Evolutionary conservation across 37 sponge, comb jelly and placozoan genomes (phyloP).

Genomic region (Diacarnus erythraeanus): DNA sequence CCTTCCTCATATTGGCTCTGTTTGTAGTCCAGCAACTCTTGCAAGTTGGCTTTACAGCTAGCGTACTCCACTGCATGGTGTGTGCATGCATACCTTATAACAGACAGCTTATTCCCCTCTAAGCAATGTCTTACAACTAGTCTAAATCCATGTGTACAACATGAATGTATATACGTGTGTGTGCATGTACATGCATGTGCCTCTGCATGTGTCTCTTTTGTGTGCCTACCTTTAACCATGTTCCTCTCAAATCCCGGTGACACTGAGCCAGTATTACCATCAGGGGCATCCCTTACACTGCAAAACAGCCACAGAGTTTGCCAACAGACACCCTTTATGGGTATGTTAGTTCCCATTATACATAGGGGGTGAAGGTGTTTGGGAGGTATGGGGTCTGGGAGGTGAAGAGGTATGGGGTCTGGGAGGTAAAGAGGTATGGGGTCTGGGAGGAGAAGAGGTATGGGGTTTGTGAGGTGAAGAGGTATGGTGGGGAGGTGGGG

Average conservation of each 20-base stretch:
- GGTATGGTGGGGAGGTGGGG: too few species aligned
- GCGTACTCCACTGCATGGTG: constrained; percentile 38
- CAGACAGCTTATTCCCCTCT: constrained; percentile 45
- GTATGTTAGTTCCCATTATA: too few species aligned
- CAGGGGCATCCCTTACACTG: background rate
- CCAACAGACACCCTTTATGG: too few species aligned
- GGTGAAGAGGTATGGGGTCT: too few species aligned
- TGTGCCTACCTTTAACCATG: constrained; percentile 9
- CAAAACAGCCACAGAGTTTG: too few species aligned
- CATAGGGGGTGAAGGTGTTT: too few species aligned
- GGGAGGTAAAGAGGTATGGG: background rate
- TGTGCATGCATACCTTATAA: too few species aligned
- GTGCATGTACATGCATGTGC: constrained; percentile 5
- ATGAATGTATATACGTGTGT: background rate
- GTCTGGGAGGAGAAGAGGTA: background rate
- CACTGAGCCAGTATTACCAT: background rate
- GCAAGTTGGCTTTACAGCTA: constrained; percentile 41
- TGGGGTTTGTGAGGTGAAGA: background rate
- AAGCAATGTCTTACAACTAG: too few species aligned
- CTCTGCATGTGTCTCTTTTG: too few species aligned
- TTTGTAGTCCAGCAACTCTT: constrained; percentile 44
- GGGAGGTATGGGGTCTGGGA: too few species aligned
- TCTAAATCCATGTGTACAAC: too few species aligned
- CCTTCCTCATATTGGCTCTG: constrained; percentile 51
- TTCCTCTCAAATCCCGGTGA: constrained; percentile 4